Evolutionary conservation across 2,113 vertebrate species (phyloP).

Genomic region (Paramormyrops kingsleyae): DNA sequence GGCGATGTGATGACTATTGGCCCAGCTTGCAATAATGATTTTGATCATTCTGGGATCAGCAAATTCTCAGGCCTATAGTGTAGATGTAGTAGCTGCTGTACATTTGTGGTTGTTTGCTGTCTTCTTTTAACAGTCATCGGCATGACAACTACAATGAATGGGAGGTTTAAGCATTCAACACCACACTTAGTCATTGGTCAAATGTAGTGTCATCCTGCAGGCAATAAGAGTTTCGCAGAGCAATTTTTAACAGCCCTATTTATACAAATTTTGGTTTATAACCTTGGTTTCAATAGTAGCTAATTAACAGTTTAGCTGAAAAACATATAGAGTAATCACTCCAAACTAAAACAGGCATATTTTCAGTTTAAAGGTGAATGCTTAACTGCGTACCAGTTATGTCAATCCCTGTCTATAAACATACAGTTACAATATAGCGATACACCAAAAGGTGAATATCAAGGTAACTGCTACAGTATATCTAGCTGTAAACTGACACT

Average conservation of each 20-base stretch:
- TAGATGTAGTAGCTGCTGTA: not conserved
- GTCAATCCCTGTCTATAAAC: constrained; percentile 54
- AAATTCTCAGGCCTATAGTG: not conserved
- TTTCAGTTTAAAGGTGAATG: too few species aligned
- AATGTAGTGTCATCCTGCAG: not conserved
- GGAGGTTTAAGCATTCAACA: not conserved
- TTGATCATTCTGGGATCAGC: not conserved
- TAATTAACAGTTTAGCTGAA: not conserved
- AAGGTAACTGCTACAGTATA: constrained; percentile 89
- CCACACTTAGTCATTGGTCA: not conserved
- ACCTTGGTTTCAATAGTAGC: not conserved
- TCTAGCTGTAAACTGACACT: constrained; percentile 91
- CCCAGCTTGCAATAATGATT: not conserved
- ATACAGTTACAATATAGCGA: constrained; percentile 78
- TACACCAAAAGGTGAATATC: constrained; percentile 82
- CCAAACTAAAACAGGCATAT: not conserved
- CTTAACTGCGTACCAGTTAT: too few species aligned
- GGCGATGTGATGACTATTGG: not conserved
- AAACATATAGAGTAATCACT: not conserved
- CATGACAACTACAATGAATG: not conserved
- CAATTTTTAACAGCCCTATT: not conserved
- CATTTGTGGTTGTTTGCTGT: not conserved
- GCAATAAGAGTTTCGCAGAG: not conserved
- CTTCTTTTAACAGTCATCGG: not conserved
- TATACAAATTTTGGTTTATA: not conserved